A percentile compares a stretch with the other conserved stretches of the same genome.
Conservation (phyloP, 2,888 invertebrate genomes). For the Coenonympha glycerion region DNA sequence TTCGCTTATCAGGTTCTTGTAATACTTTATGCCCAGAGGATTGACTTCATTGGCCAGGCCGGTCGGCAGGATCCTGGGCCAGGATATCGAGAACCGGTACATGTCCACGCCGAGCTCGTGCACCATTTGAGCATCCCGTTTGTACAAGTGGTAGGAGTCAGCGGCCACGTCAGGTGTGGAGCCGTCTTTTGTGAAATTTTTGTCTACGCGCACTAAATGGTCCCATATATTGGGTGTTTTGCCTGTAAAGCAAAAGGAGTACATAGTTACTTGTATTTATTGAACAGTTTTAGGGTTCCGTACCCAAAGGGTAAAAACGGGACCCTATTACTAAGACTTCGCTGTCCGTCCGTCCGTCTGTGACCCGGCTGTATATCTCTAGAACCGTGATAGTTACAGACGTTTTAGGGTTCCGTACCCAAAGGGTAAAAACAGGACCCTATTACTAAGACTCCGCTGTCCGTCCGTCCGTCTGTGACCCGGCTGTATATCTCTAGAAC, state of each 20-base stretch:
- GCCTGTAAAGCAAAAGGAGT: constrained; percentile 56
- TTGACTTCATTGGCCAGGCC: constrained; percentile 81
- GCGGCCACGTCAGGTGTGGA: constrained; percentile 80
- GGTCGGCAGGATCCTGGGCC: constrained; percentile 84
- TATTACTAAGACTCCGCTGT: too few relatives aligned
- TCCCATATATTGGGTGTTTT: constrained; percentile 81
- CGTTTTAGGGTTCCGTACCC: too few relatives aligned
- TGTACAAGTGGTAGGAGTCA: constrained; percentile 81
- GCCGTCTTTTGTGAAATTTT: constrained; percentile 70
- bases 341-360: too few relatives aligned
- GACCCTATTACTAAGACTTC: too few relatives aligned
- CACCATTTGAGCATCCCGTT: constrained; percentile 78
- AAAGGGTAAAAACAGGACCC: too few relatives aligned
- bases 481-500: too few relatives aligned
- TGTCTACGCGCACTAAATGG: constrained; percentile 64
- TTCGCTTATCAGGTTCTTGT: constrained; percentile 84
- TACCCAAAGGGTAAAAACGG: too few relatives aligned
- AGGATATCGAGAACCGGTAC: constrained; percentile 84
- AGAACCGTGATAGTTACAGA: too few relatives aligned
- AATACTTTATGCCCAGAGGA: constrained; percentile 82
- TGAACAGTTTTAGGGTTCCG: too few relatives aligned
- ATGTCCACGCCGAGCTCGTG: constrained; percentile 78
- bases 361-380: too few relatives aligned
- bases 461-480: too few relatives aligned
- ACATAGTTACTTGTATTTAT: background rate